A percentile compares a stretch with the other conserved stretches of the same genome.
phyloP scores from a whole-genome alignment of 2,113 vertebrate genomes.

The Xyliphius kryptos region DNA sequence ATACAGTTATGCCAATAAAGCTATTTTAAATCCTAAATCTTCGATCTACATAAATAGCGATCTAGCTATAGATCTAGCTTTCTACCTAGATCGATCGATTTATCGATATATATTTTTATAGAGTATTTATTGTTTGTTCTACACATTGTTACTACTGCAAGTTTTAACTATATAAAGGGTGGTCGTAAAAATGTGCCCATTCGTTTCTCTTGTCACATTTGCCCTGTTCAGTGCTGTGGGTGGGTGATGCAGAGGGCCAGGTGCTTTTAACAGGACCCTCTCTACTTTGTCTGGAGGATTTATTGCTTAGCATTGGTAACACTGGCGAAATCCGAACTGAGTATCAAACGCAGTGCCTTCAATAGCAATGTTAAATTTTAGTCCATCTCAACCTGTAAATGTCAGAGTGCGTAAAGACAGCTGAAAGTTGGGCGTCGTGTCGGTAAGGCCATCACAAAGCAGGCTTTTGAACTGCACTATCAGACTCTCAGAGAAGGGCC shows the following conservation, averaged over 20 bases:
- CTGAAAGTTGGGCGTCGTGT: slow-evolving; percentile 14
- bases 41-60: too few species aligned
- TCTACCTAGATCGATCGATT: too few species aligned
- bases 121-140: neutral
- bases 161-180: slow-evolving; percentile 1
- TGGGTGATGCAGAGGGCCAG: slow-evolving; percentile 43
- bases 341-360: slow-evolving; percentile 36
- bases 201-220: slow-evolving; percentile 30
- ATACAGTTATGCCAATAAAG: too few species aligned
- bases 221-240: slow-evolving; percentile 18
- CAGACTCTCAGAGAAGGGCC: slow-evolving; percentile 49
- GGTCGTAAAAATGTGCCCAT: neutral
- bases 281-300: slow-evolving; percentile 36
- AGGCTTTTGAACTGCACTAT: slow-evolving; percentile 51
- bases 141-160: neutral
- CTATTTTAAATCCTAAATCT: too few species aligned
- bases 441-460: slow-evolving; percentile 48
- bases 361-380: slow-evolving; percentile 31
- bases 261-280: slow-evolving; percentile 44
- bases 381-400: slow-evolving; percentile 29
- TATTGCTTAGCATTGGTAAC: slow-evolving; percentile 40
- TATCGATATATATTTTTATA: too few species aligned
- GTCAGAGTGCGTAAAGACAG: slow-evolving; percentile 26
- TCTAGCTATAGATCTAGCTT: too few species aligned
- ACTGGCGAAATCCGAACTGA: slow-evolving; percentile 38